Conservation (phyloP, 2,888 invertebrate genomes). For the Hecatera dysodea region DNA sequence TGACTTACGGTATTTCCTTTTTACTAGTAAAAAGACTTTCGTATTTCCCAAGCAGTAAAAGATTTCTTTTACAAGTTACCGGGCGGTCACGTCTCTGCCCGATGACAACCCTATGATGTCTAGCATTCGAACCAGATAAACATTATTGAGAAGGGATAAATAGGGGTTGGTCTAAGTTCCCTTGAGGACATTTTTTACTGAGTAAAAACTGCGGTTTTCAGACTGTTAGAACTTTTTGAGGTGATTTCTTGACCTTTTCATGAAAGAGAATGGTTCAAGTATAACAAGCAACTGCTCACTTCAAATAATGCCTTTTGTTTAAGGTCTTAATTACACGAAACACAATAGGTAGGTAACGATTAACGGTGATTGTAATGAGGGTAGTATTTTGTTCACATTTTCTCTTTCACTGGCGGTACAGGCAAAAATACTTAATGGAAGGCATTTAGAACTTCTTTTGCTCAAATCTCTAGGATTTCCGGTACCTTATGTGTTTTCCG, state of each 20-base stretch:
- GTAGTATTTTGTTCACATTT: slow-evolving; percentile 4
- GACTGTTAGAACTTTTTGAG: slow-evolving; percentile 9
- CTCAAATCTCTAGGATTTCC: slow-evolving; percentile 13
- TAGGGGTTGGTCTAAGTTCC: neutral
- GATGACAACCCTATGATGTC: neutral
- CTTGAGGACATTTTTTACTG: neutral
- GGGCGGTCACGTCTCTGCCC: slow-evolving; percentile 2
- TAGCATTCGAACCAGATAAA: slow-evolving; percentile 12
- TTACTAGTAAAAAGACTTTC: slow-evolving; percentile 14
- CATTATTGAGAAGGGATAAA: slow-evolving; percentile 6
- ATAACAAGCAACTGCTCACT: slow-evolving; percentile 11
- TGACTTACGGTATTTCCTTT: slow-evolving; percentile 34
- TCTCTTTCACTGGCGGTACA: neutral
- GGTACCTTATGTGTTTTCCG: slow-evolving; percentile 3
- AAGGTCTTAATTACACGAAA: slow-evolving; percentile 26
- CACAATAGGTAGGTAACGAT: slow-evolving; percentile 17
- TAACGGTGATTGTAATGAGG: slow-evolving; percentile 28
- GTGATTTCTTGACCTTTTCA: slow-evolving; percentile 16
- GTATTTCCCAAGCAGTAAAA: neutral
- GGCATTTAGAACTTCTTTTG: slow-evolving; percentile 3
- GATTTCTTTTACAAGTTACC: neutral
- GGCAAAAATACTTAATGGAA: neutral
- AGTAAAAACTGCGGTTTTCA: neutral
- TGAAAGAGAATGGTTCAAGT: slow-evolving; percentile 7
- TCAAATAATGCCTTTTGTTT: slow-evolving; percentile 40